Evolutionary conservation across 2,797 vertebrate species (phyloP), one percentile per base, ranked within the genome.

Genomic region (Cichlasoma orientale): DNA sequence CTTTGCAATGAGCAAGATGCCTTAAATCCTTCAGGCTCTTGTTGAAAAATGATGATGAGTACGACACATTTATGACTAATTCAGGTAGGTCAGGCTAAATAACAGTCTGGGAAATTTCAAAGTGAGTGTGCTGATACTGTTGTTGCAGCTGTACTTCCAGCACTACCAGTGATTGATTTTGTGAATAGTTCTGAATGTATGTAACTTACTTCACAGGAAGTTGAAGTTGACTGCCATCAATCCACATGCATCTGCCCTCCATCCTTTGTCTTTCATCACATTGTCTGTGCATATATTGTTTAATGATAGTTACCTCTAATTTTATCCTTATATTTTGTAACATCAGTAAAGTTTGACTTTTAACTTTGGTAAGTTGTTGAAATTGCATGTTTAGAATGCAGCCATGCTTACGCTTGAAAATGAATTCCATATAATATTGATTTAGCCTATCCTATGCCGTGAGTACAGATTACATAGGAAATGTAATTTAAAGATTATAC

Each of bases 1-100:
- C 55, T 68, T 76, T 76, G 56, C 75, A 75, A 44, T 69, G 44
- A 4, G 68, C 29, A 75, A 56, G 73, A 19, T 56, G 63, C 70
- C 33, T 68, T 85, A 86, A 84, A 86, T 82, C 75, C 56, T 84
- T 76, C 23, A 47, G 58, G 68, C 52, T 73, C 12, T 12, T 66
- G 50, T 21, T 61, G 19, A 44, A 78, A 87, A 89, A 82, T 61
- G 68, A 78, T 78, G 52, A 25, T 18, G 27, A 80, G 27, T 5
- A 4, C 56, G 66, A 86, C 72, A 82, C 79, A 90, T 87, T 56
- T 81, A 80, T 85, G 56, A 59, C n/a, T 50, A 66, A 81, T 85
- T 83, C 66, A 76, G 72, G 57, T 77, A 66, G 78, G 77, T 80
- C 77, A 79, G 57, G 69, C 52, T 75, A 72, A 75, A 79, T 82